Conservation (phyloP, 2,888 invertebrate genomes). For the Heliothis peltigera region DNA sequence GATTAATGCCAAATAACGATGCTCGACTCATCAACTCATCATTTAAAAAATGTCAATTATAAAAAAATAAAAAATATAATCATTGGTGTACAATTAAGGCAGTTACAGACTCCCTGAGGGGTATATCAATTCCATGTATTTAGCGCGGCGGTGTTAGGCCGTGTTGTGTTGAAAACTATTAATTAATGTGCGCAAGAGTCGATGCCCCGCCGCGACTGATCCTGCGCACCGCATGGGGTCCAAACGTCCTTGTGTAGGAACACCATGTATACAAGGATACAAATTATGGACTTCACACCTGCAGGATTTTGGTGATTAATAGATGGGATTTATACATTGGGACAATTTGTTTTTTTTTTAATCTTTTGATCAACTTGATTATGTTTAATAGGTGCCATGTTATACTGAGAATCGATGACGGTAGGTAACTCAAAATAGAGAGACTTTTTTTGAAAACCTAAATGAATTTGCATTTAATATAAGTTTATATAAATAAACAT, state of each 20-base stretch:
- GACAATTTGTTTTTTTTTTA: constrained; percentile 22
- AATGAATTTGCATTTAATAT: too few species aligned
- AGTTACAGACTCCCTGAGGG: constrained; percentile 75
- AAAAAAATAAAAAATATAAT: constrained; percentile 61
- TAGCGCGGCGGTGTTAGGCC: constrained; percentile 64
- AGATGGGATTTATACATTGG: constrained; percentile 30
- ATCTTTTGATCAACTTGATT: not conserved
- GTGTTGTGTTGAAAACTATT: constrained; percentile 74
- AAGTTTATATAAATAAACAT: too few species aligned
- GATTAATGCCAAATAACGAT: constrained; percentile 11
- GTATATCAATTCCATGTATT: constrained; percentile 67
- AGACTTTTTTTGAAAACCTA: too few species aligned
- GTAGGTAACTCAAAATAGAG: not conserved
- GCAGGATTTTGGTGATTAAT: constrained; percentile 45
- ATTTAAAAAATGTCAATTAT: constrained; percentile 51
- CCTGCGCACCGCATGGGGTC: constrained; percentile 75
- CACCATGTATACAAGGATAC: constrained; percentile 52
- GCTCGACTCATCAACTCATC: constrained; percentile 6
- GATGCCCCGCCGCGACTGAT: constrained; percentile 74
- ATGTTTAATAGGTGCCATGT: not conserved
- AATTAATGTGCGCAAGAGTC: constrained; percentile 74
- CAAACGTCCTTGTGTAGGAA: constrained; percentile 68
- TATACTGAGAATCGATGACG: not conserved
- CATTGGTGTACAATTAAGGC: constrained; percentile 68
- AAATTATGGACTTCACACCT: constrained; percentile 59